Conservation (phyloP, 2,797 vertebrate species). For the Poecilia picta region DNA sequence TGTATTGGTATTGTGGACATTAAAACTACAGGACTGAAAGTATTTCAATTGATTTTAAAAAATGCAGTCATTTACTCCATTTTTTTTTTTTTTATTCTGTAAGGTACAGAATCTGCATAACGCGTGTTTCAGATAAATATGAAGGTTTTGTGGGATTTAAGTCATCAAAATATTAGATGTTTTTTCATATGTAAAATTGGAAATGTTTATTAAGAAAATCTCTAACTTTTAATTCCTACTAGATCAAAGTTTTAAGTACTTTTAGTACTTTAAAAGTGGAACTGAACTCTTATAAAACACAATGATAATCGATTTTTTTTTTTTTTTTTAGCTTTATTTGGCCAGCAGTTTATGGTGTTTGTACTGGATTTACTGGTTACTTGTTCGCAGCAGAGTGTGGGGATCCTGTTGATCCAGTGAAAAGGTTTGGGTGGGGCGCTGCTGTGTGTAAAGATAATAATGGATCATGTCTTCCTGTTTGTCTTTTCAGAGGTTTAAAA, state of each 20-base stretch:
- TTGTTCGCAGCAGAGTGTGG: background rate
- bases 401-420: background rate
- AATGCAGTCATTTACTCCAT: background rate
- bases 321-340: background rate
- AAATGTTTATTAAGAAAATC: background rate
- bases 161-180: too few relatives aligned
- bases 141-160: background rate
- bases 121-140: background rate
- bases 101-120: background rate
- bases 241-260: too few relatives aligned
- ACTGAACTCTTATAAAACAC: too few relatives aligned
- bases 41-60: too few relatives aligned
- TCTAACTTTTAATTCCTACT: too few relatives aligned
- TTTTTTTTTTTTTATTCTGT: background rate
- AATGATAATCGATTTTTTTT: background rate
- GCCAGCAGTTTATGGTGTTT: background rate
- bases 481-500: background rate
- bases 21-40: too few relatives aligned
- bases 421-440: background rate
- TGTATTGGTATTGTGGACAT: background rate
- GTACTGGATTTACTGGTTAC: constrained; percentile 16
- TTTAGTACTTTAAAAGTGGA: too few relatives aligned
- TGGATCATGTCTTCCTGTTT: background rate
- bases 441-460: background rate
- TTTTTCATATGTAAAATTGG: background rate